phyloP scores from a whole-genome alignment of 2,888 invertebrate genomes.

The Hyalella azteca region DNA sequence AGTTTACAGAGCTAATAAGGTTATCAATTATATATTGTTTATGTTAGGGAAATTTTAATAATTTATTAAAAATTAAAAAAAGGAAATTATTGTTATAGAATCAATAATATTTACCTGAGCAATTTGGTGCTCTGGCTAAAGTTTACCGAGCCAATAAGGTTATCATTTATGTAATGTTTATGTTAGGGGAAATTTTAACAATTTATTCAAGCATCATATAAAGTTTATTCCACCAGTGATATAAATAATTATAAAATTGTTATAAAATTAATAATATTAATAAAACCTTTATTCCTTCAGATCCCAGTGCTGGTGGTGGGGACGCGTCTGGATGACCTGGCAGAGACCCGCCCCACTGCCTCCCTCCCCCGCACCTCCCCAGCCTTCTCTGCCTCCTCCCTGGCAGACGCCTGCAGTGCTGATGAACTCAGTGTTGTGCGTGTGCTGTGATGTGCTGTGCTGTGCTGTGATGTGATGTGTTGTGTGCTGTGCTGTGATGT shows the following conservation, averaged over 20 bases:
- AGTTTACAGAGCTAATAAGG: conserved; percentile 63
- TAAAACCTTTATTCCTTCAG: too few relatives aligned
- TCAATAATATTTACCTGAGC: not conserved
- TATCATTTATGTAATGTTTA: not conserved
- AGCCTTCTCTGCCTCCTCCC: conserved; percentile 69
- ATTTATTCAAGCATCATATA: too few relatives aligned
- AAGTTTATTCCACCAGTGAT: too few relatives aligned
- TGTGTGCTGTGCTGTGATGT: too few relatives aligned
- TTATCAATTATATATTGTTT: conserved; percentile 38
- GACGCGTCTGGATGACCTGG: conserved; percentile 86
- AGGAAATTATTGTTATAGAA: too few relatives aligned
- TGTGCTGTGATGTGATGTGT: not conserved
- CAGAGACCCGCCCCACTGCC: conserved; percentile 67
- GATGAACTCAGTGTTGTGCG: conserved; percentile 85
- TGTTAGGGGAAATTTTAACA: not conserved
- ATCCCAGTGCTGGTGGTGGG: conserved; percentile 94
- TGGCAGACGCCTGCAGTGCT: conserved; percentile 89
- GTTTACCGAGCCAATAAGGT: not conserved
- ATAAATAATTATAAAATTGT: too few relatives aligned
- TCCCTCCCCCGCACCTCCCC: conserved; percentile 47
- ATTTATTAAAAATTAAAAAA: too few relatives aligned
- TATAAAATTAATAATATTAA: too few relatives aligned
- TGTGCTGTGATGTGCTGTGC: not conserved
- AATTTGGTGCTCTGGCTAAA: not conserved
- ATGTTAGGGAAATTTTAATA: too few relatives aligned